Conservation (phyloP, 2,797 vertebrate genomes). For the Capromys pilorides region DNA sequence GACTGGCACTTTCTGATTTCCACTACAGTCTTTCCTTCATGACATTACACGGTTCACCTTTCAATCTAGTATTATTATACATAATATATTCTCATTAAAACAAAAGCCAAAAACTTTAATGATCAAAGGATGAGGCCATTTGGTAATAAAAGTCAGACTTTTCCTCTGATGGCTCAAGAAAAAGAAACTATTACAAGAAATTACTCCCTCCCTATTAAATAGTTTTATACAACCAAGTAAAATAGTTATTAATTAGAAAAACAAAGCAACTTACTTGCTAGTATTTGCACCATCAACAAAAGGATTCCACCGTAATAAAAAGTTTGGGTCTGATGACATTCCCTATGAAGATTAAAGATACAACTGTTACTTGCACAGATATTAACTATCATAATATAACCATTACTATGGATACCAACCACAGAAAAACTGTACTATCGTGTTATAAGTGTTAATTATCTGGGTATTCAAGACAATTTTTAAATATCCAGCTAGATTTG, state of each 20-base stretch:
- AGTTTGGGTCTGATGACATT: slow-evolving; percentile 91
- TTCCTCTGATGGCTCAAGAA: slow-evolving; percentile 41
- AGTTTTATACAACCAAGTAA: slow-evolving; percentile 50
- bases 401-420: background rate
- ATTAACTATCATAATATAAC: background rate
- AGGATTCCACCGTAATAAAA: slow-evolving; percentile 94
- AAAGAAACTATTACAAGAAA: slow-evolving; percentile 32
- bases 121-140: slow-evolving; percentile 32
- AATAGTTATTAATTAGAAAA: slow-evolving; percentile 48
- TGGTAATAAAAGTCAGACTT: slow-evolving; percentile 27
- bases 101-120: slow-evolving; percentile 27
- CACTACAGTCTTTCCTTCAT: background rate
- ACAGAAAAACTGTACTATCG: slow-evolving; percentile 8
- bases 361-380: slow-evolving; percentile 42
- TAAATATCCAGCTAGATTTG: slow-evolving; percentile 25
- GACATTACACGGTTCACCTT: background rate
- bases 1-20: background rate
- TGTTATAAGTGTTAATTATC: slow-evolving; percentile 13
- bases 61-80: slow-evolving; percentile 11
- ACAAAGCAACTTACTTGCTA: slow-evolving; percentile 75
- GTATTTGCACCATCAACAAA: slow-evolving; percentile 93
- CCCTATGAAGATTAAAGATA: slow-evolving; percentile 87
- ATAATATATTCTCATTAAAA: slow-evolving; percentile 16
- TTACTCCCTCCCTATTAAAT: background rate
- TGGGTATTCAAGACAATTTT: slow-evolving; percentile 26